These are phyloP conservation scores for Siniperca scherzeri DNA, from an alignment of 2,797 vertebrate genomes.

Conservation along the genomic window DNA sequence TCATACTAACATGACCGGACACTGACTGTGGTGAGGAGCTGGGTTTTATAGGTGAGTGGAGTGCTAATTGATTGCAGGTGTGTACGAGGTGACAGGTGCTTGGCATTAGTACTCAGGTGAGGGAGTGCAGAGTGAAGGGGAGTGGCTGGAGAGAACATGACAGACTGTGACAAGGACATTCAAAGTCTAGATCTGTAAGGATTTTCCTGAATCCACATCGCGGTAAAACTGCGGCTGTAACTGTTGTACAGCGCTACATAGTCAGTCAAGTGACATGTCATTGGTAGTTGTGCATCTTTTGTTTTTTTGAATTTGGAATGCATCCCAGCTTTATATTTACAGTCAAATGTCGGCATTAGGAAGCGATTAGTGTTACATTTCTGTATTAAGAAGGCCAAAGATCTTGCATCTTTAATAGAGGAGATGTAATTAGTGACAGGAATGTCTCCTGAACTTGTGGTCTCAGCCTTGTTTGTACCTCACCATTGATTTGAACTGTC, in stretches of 20 bases:
- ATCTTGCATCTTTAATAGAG: constrained; percentile 1
- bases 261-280: constrained; percentile 2
- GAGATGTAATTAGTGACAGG: constrained; percentile 31
- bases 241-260: background rate
- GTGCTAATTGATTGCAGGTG: no score
- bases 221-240: background rate
- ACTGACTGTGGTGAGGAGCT: no score
- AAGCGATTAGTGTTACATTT: background rate
- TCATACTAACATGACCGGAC: no score
- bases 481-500: constrained; percentile 46
- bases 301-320: background rate
- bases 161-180: no score
- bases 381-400: background rate
- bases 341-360: background rate
- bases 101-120: no score
- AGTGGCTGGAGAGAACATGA: no score
- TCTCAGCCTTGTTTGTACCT: constrained; percentile 26
- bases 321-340: background rate
- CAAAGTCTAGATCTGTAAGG: constrained; percentile 13
- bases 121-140: no score
- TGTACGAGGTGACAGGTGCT: no score
- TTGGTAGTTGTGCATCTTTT: background rate
- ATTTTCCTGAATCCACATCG: constrained; percentile 27
- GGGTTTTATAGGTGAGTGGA: no score
- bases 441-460: constrained; percentile 16